phyloP scores from a whole-genome alignment of 1,140 invertebrate species.

The Drosophila sturtevanti region DNA sequence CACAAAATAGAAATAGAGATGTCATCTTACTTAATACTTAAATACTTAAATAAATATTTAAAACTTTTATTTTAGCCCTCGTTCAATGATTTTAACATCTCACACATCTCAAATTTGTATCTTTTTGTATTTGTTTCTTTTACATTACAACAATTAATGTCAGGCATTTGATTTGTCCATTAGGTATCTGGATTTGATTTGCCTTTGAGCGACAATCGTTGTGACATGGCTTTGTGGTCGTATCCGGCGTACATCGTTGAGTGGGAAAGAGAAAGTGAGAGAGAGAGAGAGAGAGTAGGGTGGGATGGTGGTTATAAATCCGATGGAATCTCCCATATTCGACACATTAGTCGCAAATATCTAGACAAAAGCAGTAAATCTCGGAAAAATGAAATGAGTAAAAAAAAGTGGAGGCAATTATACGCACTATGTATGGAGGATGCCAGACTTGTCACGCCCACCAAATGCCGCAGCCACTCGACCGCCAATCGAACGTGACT shows the following conservation, averaged over 20 bases:
- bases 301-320: too few relatives aligned
- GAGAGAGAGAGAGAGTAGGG: background rate
- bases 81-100: background rate
- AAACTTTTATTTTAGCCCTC: too few relatives aligned
- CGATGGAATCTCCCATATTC: background rate
- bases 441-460: constrained; percentile 3
- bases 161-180: background rate
- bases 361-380: background rate
- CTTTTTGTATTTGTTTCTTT: background rate
- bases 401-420: background rate
- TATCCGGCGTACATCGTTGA: too few relatives aligned
- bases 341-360: constrained; percentile 11
- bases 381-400: background rate
- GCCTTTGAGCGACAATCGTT: constrained; percentile 5
- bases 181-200: constrained; percentile 5
- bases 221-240: constrained; percentile 7
- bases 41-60: too few relatives aligned
- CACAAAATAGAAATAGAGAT: too few relatives aligned
- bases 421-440: background rate
- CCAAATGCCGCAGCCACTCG: constrained; percentile 15
- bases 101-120: background rate
- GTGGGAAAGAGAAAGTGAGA: too few relatives aligned
- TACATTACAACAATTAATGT: background rate
- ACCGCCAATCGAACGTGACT: constrained; percentile 54
- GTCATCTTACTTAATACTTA: too few relatives aligned